phyloP scores from a whole-genome alignment of 2,113 vertebrate genomes.

The Antechinus flavipes region DNA sequence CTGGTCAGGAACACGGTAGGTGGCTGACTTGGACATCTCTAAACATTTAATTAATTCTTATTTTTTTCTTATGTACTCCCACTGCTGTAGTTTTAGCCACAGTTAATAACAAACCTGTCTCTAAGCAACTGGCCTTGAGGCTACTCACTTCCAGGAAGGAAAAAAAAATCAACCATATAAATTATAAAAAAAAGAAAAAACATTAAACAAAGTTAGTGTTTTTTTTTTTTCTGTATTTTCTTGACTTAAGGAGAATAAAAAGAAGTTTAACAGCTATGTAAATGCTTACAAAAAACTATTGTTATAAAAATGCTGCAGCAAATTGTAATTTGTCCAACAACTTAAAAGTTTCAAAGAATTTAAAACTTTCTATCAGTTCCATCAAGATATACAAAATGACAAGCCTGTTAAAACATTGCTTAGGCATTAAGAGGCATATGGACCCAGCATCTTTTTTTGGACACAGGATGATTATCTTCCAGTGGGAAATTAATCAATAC shows the following conservation, averaged over 20 bases:
- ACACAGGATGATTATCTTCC: background rate
- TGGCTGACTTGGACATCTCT: background rate
- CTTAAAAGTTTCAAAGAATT: background rate
- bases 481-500: background rate
- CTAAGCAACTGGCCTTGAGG: constrained; percentile 60
- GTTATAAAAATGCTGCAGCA: background rate
- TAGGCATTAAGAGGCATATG: background rate
- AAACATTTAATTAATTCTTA: constrained; percentile 72
- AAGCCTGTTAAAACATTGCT: background rate
- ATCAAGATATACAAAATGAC: background rate
- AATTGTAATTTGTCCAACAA: background rate
- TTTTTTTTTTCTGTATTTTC: background rate
- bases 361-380: background rate
- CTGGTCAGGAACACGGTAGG: background rate
- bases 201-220: constrained; percentile 46
- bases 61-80: constrained; percentile 69
- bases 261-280: background rate
- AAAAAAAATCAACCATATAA: background rate
- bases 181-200: constrained; percentile 36
- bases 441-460: background rate
- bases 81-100: constrained; percentile 58
- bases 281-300: background rate
- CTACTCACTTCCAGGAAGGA: constrained; percentile 63
- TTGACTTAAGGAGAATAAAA: background rate
- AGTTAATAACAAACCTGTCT: constrained; percentile 60